Conservation (phyloP, 2,888 invertebrate genomes). For the Cabera pusaria region DNA sequence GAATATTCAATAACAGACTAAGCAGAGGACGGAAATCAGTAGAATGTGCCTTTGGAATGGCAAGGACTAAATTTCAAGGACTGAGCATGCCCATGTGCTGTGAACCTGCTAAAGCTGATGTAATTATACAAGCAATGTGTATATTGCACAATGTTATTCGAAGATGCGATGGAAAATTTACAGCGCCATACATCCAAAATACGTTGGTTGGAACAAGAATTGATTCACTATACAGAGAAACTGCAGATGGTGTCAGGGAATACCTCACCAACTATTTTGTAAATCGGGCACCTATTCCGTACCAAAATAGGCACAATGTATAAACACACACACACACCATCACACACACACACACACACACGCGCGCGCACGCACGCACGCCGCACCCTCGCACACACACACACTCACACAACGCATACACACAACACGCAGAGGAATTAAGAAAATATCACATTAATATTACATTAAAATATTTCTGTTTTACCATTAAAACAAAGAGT, state of each 20-base stretch:
- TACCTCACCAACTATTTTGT: conserved; percentile 29
- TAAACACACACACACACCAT: no score
- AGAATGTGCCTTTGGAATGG: neutral
- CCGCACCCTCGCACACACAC: conserved; percentile 8
- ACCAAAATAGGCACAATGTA: conserved; percentile 1
- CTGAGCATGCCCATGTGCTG: conserved; percentile 18
- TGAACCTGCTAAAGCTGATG: conserved; percentile 10
- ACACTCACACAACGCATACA: conserved; percentile 23
- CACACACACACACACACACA: conserved; percentile 11
- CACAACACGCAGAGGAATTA: conserved; percentile 16
- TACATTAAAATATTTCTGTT: no score
- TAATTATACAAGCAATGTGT: conserved; percentile 5
- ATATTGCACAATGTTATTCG: conserved; percentile 7
- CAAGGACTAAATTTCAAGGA: conserved; percentile 17
- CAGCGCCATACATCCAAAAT: conserved; percentile 17
- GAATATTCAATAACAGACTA: conserved; percentile 2
- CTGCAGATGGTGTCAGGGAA: conserved; percentile 26
- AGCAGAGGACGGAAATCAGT: conserved; percentile 1
- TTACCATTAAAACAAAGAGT: no score
- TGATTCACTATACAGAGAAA: conserved; percentile 26
- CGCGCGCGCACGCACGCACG: no score
- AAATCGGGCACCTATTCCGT: conserved; percentile 28
- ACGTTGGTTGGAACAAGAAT: neutral
- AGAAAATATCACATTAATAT: conserved; percentile 1
- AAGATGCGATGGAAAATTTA: conserved; percentile 26